Base-by-base conservation (phyloP, 2,888 invertebrate species). In the Melanostoma mellinum region DNA sequence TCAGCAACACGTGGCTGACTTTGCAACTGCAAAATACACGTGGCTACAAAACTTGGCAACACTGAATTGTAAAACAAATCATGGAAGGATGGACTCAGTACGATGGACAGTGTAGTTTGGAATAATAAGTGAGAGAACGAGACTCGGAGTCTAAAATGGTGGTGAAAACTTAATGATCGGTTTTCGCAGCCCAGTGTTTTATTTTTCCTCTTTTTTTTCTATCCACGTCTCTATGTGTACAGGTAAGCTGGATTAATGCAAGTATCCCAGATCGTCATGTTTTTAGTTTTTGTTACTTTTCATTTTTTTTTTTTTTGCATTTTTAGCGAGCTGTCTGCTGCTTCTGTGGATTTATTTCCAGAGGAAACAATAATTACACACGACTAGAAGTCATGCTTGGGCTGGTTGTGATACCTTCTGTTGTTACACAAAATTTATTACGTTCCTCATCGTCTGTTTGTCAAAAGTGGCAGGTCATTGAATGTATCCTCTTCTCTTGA, bases 291-390 rank as follows among this genome's bases (percentile, higher is more conserved):
- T 58, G 6, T 33, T 58, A 58, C 58, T 58, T 42, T 58, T 6
- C n/a, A 42, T 30, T 48, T 55, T 5, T 36, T 52, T 56, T 60
- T 50, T 20, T 36, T 46, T 44, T 46, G 10, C 36, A 35, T 48
- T 38, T 30, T 30, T 30, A 69, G 42, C 30, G 9, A 63, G 6
- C 50, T 74, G 68, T 78, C 82, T 52, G 58, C 46, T 69, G 69
- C 69, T 74, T 69, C 79, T 71, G 79, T 71, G 85, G 87, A 88
- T 88, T 88, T 88, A 88, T 88, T 87, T 87, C 86, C 85, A 87
- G 71, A 88, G 88, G 88, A 88, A 88, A 86, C 86, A 87, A 88
- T 88, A 88, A 87, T 88, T 88, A 88, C 87, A 86, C 85, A 79
- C 85, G 82, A 86, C 78, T 78, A 72, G 73, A 46, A 63, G 74